Base-by-base conservation (phyloP, 2,113 vertebrate species). In the Neolamprologus sp. region DNA sequence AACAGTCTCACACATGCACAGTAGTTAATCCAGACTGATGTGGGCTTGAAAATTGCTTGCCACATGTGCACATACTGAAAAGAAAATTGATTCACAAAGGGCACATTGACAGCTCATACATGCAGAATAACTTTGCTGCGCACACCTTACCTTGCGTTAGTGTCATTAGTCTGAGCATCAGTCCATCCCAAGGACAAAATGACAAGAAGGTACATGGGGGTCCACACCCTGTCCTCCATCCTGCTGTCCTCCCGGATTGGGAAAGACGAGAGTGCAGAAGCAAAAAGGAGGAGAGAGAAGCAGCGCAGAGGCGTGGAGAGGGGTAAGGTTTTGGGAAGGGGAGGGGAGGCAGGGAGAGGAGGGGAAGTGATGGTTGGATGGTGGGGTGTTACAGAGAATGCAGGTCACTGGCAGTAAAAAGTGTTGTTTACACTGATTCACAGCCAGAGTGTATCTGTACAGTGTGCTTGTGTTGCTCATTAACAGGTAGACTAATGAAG, bases 81-180 rank as follows among this genome's bases (percentile, higher is more conserved):
- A n/a, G 10, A 37, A 63, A 81, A 78, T 49, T 13, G 10, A 85
- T 73, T 81, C 73, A 89, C 23, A 47, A 79, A 21, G 78, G 51
- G 75, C 26, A 78, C 71, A 51, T n/a, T 78, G 60, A 79, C 14
- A 9, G 47, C 31, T 23, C 26, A 35, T 5, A 4, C 12, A 6
- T n/a, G 12, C n/a, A 26, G 28, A 63, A 28, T 11, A 35, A 37
- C 16, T 19, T 53, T 45, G 3, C 47, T 26, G 5, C 6, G 8
- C 33, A 65, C 68, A 31, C 26, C 86, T 78, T 84, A 97, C 96
- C 96, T 96, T 54, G 9, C 3, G 47, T 89, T 19, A 81, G 95
- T 95, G 85, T 71, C 89, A 90, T 96, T 96, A 80, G 82, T 92
- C 82, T 97, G 96, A 88, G 95, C 95, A 55, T 83, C 81, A 1